Base-by-base conservation (phyloP, 2,797 vertebrate genomes). In the Hozukius guyotensis region DNA sequence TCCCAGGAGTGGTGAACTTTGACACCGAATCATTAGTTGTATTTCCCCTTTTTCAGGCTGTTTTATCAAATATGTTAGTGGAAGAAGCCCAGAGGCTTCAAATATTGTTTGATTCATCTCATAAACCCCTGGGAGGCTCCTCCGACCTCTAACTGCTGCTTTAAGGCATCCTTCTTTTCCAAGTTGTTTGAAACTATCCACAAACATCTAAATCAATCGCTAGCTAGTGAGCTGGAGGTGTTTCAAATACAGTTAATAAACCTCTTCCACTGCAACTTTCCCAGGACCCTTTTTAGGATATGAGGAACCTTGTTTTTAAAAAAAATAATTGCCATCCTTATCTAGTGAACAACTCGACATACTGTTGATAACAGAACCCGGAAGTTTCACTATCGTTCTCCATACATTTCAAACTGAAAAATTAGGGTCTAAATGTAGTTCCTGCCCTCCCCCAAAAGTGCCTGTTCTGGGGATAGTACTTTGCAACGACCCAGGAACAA, bases 141-240 rank as follows among this genome's bases (percentile, higher is more conserved):
- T 46, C 25, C 49, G 71, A 86, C 87, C 82, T 87, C 66, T 55
- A 22, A 72, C 86, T 55, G n/a, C 68, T 65, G 77, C 73, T 86
- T 66, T 42, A 16, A 82, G 79, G 77, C 71, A 24, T 72, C 53
- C 2, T 55, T 71, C 22, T 65, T 63, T 82, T 78, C 52, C 62
- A 68, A 46, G 56, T 70, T 36, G 31, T 69, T 25, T 60, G 24
- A 67, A 65, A 49, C n/a, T n/a, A 20, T 81, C 59, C 53, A 66
- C 65, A 59, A 77, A 85, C 63, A 14, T 63, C 75, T 46, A 60
- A 82, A 81, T 82, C 73, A 70, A 70, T 78, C 9, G 3, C 13
- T 57, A 3, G 61, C 46, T 29, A 1, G 18, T 60, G 52, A 9
- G 8, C 8, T 74, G 46, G 65, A 68, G 53, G 67, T 27, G 61